Base-by-base conservation (phyloP, 2,888 invertebrate species). In the Synergus gifuensis region DNA sequence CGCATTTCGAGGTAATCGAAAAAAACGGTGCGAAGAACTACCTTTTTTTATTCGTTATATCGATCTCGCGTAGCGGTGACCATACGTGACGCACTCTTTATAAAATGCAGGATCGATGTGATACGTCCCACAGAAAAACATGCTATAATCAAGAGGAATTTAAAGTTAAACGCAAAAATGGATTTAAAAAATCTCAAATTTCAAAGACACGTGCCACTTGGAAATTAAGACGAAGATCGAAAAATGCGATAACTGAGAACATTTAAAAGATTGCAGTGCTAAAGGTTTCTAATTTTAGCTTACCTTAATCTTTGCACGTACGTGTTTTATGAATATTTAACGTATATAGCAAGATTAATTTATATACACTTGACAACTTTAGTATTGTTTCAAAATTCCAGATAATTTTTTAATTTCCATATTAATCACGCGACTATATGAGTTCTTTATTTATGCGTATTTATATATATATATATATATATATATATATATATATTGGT, bases 321-420 rank as follows among this genome's bases (percentile, higher is more conserved):
- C 46, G 18, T 44, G 67, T 46, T 67, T 67, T 28, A 67, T 67
- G 67, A 67, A 67, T 67, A 67, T 67, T 67, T 46, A 67, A 14
- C 22, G 22, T 22, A 22, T 22, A 14, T 44, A 14, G 40, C 16
- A 40, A 60, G 16, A 64, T n/a, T n/a, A n/a, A n/a, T 63, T 63
- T 63, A 64, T 64, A n/a, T 11, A 28, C 22, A 28, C 14, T 14
- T 16, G 40, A 64, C 4, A 3, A 28, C 16, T 64, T 64, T 16
- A 64, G 64, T 36, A 64, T 40, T 28, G 40, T 40, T 64, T 64
- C 28, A 64, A 64, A 40, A 16, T 40, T 14, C 16, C 8, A 40
- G 64, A 64, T 64, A 64, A 64, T 36, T 64, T 36, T 64, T 64
- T 16, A 64, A 64, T 64, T 64, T 64, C 36, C 36, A 64, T 64